Percentiles rank a stretch among this genome's conserved stretches.
Conservation (phyloP, 1,140 invertebrate genomes). For the Gonioctena quinquepunctata region DNA sequence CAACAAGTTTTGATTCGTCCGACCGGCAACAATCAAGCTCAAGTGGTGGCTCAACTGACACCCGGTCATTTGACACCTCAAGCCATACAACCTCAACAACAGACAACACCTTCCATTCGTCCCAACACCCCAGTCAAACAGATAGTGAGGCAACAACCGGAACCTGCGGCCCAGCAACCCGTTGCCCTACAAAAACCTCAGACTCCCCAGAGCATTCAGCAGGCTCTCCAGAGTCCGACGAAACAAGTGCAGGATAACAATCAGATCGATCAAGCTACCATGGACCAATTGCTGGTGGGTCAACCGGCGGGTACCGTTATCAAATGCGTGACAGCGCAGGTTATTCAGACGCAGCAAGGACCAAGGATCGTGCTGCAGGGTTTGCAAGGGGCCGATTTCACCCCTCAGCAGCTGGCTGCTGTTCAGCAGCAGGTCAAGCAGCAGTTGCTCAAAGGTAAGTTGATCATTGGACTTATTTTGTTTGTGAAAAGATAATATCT, state of each 20-base stretch:
- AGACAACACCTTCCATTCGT: constrained; percentile 22
- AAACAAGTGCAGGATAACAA: constrained; percentile 33
- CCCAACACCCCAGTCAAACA: constrained; percentile 27
- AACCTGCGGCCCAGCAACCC: constrained; percentile 20
- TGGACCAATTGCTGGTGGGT: constrained; percentile 72
- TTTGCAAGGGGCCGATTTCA: constrained; percentile 78
- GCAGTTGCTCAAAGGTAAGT: constrained; percentile 77
- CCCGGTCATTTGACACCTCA: constrained; percentile 42
- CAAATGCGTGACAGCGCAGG: constrained; percentile 82
- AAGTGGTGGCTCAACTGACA: constrained; percentile 70
- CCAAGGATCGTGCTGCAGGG: constrained; percentile 84
- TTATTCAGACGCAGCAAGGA: constrained; percentile 80
- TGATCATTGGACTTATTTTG: neutral
- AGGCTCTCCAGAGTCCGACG: constrained; percentile 34
- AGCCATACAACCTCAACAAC: constrained; percentile 24
- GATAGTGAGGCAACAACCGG: neutral
- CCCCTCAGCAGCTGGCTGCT: constrained; percentile 75
- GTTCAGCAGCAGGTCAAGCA: constrained; percentile 88
- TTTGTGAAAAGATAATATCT: neutral
- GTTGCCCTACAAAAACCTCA: constrained; percentile 35
- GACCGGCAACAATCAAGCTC: constrained; percentile 71
- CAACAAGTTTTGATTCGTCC: constrained; percentile 79
- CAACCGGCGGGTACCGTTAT: constrained; percentile 84
- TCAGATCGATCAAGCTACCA: constrained; percentile 58
- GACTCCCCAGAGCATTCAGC: constrained; percentile 20